Base-by-base conservation (phyloP, 1,140 invertebrate genomes). In the Leucophenga varia region DNA sequence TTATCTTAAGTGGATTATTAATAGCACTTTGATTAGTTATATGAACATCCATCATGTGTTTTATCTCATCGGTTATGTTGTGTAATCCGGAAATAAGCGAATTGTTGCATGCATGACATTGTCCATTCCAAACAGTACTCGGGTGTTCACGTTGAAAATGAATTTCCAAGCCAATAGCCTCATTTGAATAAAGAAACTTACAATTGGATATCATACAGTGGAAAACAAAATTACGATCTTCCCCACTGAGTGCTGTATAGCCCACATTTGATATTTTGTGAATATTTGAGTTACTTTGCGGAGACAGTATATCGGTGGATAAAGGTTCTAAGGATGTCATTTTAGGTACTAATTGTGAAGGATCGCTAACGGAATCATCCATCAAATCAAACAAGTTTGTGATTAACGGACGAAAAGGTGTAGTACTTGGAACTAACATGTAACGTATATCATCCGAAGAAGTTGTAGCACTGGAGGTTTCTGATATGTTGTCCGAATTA, bases 61-160 rank as follows among this genome's bases (percentile, higher is more conserved):
- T 31, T 1, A 48, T 42, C 41, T 55, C 57, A 18, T 25, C 18
- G 3, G 14, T 28, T 3, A 50, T 37, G 4, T 20, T 7, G 12
- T 13, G 1, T 17, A n/a, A 44, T 5, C 21, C 34, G 4, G 7
- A 13, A 14, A 22, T 17, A 37, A 55, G 41, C 16, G 49, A 17
- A 1, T 17, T 18, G 17, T 53, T 46, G 35, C 57, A 59, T 1
- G 28, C 46, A 25, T 46, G n/a, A 49, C 57, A 59, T 28, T 51
- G 47, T 4, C 57, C 57, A 31, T 50, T 34, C 57, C 57, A 59
- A 6, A 19, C 38, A 14, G 35, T 10, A 13, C 38, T 32, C 18
- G 25, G 8, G 49, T 58, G 56, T n/a, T 58, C 47, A 19, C 18
- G 21, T 18, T 34, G n/a, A 16, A 52, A 47, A 49, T 58, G 56